Evolutionary conservation across 2,113 vertebrate species (phyloP).

Genomic region (Oncorhynchus keta): DNA sequence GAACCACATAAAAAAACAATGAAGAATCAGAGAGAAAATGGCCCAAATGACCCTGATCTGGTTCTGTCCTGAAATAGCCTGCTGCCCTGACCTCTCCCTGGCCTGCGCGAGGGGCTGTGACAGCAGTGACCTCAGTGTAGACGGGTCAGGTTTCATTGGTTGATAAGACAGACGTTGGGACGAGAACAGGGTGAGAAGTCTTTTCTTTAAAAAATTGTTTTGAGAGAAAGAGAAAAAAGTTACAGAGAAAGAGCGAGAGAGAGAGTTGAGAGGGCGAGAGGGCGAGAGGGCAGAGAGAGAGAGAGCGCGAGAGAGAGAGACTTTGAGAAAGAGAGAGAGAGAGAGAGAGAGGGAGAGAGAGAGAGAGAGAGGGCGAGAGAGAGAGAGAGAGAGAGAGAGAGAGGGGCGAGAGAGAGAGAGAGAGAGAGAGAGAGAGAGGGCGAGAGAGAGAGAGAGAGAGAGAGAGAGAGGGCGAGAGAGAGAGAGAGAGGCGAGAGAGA

Average conservation of each 20-base stretch:
- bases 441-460: too few relatives aligned
- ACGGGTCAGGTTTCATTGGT: background rate
- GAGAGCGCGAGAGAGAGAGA: background rate
- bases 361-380: background rate
- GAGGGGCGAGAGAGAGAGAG: too few relatives aligned
- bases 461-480: fast-evolving
- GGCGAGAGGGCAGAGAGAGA: too few relatives aligned
- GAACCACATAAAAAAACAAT: conserved; percentile 5
- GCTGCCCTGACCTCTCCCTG: background rate
- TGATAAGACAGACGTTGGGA: background rate
- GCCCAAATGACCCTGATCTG: background rate
- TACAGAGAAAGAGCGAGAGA: too few relatives aligned
- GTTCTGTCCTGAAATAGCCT: background rate
- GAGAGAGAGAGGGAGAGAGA: background rate
- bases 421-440: too few relatives aligned
- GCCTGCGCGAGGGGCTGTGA: background rate
- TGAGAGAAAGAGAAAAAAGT: background rate
- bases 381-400: too few relatives aligned
- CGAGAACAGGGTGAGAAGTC: background rate
- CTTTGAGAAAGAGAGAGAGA: background rate
- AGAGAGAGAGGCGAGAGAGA: fast-evolving
- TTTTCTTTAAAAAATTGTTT: too few relatives aligned
- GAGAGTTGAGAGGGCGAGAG: too few relatives aligned
- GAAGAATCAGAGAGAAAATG: conserved; percentile 12
- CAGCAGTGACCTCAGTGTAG: background rate